Conservation (phyloP, 2,113 vertebrate species). For the Amblyornis subalaris region DNA sequence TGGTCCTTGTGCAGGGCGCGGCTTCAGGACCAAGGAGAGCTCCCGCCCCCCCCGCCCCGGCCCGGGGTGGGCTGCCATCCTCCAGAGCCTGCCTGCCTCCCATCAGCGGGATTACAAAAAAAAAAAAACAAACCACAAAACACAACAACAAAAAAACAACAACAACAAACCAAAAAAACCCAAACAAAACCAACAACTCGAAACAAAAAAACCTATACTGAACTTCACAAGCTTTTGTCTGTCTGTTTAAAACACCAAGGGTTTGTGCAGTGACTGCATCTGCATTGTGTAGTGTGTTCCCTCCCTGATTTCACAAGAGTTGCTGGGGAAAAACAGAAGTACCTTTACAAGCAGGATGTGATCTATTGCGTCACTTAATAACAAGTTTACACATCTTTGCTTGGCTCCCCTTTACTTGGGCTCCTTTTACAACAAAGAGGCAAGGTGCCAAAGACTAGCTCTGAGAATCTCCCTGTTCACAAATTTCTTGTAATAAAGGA, state of each 20-base stretch:
- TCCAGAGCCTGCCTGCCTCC: background rate
- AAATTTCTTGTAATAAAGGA: background rate
- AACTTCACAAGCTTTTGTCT: background rate
- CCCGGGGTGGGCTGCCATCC: no score
- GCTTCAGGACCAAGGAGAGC: background rate
- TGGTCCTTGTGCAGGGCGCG: background rate
- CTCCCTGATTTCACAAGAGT: background rate
- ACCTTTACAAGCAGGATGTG: background rate
- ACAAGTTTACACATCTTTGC: background rate
- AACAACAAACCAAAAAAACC: background rate
- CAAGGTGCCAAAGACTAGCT: background rate
- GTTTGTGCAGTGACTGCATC: background rate
- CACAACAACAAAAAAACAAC: background rate
- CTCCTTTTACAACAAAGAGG: background rate
- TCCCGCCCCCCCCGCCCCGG: background rate
- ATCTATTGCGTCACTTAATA: background rate
- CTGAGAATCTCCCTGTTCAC: background rate
- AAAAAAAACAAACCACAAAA: background rate
- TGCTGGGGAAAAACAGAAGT: background rate
- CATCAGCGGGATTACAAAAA: background rate
- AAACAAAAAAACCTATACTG: background rate
- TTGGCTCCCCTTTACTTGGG: background rate
- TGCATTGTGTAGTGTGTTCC: background rate
- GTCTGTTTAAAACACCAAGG: background rate
- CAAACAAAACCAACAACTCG: background rate